These are phyloP conservation scores for Papilio helenus DNA, from an alignment of 1,140 invertebrate genomes.

Conservation along the genomic window DNA sequence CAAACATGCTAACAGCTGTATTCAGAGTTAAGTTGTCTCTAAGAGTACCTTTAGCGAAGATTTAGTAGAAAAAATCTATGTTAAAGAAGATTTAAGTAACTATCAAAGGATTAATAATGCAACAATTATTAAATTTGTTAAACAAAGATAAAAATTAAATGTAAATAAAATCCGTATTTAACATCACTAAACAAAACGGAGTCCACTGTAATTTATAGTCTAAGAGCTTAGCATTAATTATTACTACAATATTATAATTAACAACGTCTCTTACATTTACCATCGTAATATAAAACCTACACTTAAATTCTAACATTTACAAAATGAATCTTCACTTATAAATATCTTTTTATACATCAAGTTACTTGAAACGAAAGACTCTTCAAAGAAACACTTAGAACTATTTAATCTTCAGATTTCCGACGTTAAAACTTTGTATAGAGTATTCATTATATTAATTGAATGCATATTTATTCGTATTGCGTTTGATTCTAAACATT, in stretches of 20 bases:
- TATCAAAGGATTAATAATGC: too few species aligned
- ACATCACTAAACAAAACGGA: too few species aligned
- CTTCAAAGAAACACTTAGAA: background rate
- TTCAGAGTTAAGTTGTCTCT: too few species aligned
- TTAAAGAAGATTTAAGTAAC: too few species aligned
- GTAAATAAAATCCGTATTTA: too few species aligned
- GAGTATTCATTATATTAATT: constrained; percentile 6
- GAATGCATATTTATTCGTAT: background rate
- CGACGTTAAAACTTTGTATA: background rate
- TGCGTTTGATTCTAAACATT: constrained; percentile 27
- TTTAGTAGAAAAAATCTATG: too few species aligned
- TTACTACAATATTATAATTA: too few species aligned
- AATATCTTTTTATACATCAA: background rate
- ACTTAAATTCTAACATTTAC: background rate
- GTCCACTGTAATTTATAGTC: too few species aligned
- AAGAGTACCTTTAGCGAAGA: too few species aligned
- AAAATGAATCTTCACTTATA: background rate
- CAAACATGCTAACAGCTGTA: background rate
- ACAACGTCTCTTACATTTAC: too few species aligned
- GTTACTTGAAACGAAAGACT: background rate
- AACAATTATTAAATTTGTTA: background rate
- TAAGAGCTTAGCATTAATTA: too few species aligned
- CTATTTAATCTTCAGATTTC: background rate
- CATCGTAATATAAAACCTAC: background rate
- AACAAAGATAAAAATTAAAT: too few species aligned